Evolutionary conservation across 1,140 invertebrate species (phyloP), one percentile per base, ranked within the genome.

Genomic region (Dufourea novaeangliae): DNA sequence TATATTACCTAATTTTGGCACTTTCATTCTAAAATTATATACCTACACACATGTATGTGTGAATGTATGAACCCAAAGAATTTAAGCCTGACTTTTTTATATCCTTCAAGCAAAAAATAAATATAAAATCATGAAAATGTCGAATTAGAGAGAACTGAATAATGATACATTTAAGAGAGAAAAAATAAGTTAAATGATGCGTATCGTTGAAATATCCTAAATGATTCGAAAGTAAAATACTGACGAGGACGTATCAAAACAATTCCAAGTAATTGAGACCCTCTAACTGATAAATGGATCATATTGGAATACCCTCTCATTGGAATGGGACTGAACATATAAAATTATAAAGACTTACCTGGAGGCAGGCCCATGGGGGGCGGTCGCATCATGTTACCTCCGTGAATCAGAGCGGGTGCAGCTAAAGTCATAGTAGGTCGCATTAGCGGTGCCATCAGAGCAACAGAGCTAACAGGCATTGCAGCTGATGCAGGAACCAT

Each of bases 381-480:
- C 86, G 95, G 95, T 89, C 96, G 94, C 94, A 96, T 93, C 93
- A 97, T 95, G 93, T 95, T 95, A 88, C 94, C 94, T 88, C 94
- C 94, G 73, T 94, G 93, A 89, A 95, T 94, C 81, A 96, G 93
- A 81, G 95, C 95, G 83, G 95, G 95, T 75, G 94, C 91, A 77
- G 93, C 95, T 50, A 95, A 92, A 61, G 95, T 93, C 93, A 95
- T 94, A 67, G 93, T 91, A 5, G 94, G 94, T 81, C 94, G 91
- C 91, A 95, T 94, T 6, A 93, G 79, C 8, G 94, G 94, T 41
- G 94, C 94, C 93, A 95, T 94, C 32, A 95, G 87, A 10, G 94
- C 93, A 84, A 94, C 94, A 22, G 91, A 93, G 32, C 91, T 93
- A 14, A 93, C 93, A 5, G 93, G 93, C 83, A 93, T 93, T n/a